Percentiles rank a stretch among this genome's conserved stretches.
Evolutionary conservation across 2,113 vertebrate species (phyloP).

Genomic region (Theropithecus gelada): DNA sequence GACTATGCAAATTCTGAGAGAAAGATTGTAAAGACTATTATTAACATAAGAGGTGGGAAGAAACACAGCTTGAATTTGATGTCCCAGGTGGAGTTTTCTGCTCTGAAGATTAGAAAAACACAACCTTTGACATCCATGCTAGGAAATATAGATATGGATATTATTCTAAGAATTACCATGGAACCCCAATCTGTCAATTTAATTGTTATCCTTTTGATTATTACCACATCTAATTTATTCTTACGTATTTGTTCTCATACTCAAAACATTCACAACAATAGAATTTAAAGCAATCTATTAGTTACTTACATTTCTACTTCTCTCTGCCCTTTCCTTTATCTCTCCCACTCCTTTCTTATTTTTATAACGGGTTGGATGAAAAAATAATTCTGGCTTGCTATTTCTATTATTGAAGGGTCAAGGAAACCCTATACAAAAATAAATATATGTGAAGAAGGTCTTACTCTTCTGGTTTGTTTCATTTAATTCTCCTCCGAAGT

Average conservation of each 20-base stretch:
- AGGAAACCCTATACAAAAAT: not conserved
- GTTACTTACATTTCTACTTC: not conserved
- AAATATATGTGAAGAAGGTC: not conserved
- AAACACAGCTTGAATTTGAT: conserved; percentile 36
- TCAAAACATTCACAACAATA: not conserved
- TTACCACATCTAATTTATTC: not conserved
- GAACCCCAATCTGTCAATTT: conserved; percentile 23
- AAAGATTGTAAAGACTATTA: not conserved
- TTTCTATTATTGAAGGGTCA: not conserved
- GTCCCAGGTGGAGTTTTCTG: not conserved
- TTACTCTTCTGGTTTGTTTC: not conserved
- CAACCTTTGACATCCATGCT: conserved; percentile 33
- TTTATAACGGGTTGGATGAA: not conserved
- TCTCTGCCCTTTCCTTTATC: not conserved
- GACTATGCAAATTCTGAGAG: not conserved
- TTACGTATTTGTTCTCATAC: not conserved
- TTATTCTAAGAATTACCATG: conserved; percentile 40
- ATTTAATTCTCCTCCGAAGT: not conserved
- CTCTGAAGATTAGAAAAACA: conserved; percentile 46
- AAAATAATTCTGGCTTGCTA: not conserved
- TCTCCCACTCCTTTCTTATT: not conserved
- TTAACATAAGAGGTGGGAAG: not conserved
- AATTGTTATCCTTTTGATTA: conserved; percentile 15
- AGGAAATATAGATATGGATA: not conserved
- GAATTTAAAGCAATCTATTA: not conserved